Evolutionary conservation across 2,888 invertebrate genomes (phyloP).

Genomic region (Sipha maydis): DNA sequence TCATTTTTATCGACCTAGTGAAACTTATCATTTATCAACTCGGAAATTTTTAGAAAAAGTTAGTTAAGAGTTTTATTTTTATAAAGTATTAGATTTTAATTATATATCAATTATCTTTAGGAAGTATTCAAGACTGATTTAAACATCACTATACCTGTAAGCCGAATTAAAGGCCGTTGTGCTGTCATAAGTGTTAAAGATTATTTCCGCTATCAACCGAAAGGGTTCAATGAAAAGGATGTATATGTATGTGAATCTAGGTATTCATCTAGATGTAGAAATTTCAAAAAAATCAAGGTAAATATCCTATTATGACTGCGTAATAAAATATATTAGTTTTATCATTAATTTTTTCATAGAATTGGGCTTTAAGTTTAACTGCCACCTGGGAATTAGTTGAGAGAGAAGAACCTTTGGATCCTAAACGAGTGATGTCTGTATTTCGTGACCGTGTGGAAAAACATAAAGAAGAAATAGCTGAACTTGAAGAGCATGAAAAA

Average conservation of each 20-base stretch:
- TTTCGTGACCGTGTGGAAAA: slow-evolving; percentile 91
- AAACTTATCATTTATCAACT: slow-evolving; percentile 95
- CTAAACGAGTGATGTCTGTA: slow-evolving; percentile 89
- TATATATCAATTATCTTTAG: slow-evolving; percentile 65
- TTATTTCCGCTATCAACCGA: slow-evolving; percentile 89
- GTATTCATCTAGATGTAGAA: slow-evolving; percentile 85
- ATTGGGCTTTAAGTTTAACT: slow-evolving; percentile 74
- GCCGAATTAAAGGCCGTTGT: slow-evolving; percentile 87
- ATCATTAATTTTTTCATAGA: slow-evolving; percentile 65
- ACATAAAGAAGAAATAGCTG: slow-evolving; percentile 88
- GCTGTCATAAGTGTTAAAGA: slow-evolving; percentile 94
- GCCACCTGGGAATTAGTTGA: slow-evolving; percentile 74
- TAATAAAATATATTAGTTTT: not conserved
- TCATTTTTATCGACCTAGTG: slow-evolving; percentile 90
- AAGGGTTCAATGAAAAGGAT: slow-evolving; percentile 89
- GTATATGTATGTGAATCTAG: slow-evolving; percentile 97
- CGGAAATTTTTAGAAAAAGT: slow-evolving; percentile 91
- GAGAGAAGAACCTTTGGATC: slow-evolving; percentile 81
- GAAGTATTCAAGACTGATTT: slow-evolving; percentile 96
- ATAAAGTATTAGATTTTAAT: not conserved
- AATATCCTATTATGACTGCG: not conserved
- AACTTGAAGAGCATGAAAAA: slow-evolving; percentile 83
- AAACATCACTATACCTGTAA: slow-evolving; percentile 84
- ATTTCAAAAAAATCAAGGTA: slow-evolving; percentile 86
- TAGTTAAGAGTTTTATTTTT: slow-evolving; percentile 15